Evolutionary conservation across 1,140 invertebrate species (phyloP).

Genomic region (Drosophila oshimai): DNA sequence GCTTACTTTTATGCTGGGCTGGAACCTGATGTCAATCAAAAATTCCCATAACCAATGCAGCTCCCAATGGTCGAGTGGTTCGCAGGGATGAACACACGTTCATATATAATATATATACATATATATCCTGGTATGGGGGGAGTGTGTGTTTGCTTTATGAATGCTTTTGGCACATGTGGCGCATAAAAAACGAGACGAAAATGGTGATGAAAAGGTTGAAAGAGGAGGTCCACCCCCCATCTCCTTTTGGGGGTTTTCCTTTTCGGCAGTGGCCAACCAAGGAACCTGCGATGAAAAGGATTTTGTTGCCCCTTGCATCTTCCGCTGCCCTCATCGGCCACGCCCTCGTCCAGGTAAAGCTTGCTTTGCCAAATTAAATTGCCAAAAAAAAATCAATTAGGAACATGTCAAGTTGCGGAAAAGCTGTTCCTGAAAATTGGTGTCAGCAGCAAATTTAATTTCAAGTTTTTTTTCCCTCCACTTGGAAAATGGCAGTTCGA

Average conservation of each 20-base stretch:
- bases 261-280: constrained; percentile 63
- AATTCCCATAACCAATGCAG: constrained; percentile 80
- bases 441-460: constrained; percentile 78
- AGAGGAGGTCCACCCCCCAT: constrained; percentile 21
- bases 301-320: constrained; percentile 60
- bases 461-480: constrained; percentile 31
- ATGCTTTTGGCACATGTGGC: constrained; percentile 77
- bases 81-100: constrained; percentile 22
- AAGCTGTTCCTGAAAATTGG: constrained; percentile 77
- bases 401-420: constrained; percentile 79
- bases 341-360: constrained; percentile 35
- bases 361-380: constrained; percentile 79
- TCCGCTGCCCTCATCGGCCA: constrained; percentile 38
- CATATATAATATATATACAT: constrained; percentile 12
- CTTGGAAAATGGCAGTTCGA: constrained; percentile 4
- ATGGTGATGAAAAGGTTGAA: constrained; percentile 42
- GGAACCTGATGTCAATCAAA: constrained; percentile 76
- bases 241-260: constrained; percentile 30
- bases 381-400: constrained; percentile 79
- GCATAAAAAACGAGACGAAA: constrained; percentile 77
- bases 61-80: constrained; percentile 47
- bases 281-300: constrained; percentile 75
- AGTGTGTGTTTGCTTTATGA: constrained; percentile 67
- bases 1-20: constrained; percentile 36
- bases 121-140: constrained; percentile 1